A percentile compares a stretch with the other conserved stretches of the same genome.
phyloP scores from a whole-genome alignment of 2,888 invertebrate genomes.

The Lithophane leautieri region DNA sequence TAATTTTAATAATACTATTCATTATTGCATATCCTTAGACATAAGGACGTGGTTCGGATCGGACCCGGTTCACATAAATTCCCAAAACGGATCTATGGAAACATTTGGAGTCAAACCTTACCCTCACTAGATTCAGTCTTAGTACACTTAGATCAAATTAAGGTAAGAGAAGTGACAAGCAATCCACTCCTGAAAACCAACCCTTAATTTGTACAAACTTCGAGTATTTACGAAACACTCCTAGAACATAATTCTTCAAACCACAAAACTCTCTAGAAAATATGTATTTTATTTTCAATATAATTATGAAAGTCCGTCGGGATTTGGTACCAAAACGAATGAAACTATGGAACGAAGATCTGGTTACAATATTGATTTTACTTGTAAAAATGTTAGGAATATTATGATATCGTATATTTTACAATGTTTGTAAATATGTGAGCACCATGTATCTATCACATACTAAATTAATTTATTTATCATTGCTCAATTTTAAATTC shows the following conservation, averaged over 20 bases:
- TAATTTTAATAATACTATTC: not conserved
- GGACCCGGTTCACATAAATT: not conserved
- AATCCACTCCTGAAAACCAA: constrained; percentile 16
- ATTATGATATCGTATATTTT: no score
- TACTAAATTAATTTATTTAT: no score
- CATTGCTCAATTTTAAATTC: no score
- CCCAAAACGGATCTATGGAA: not conserved
- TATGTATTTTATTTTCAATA: constrained; percentile 34
- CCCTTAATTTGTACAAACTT: constrained; percentile 5
- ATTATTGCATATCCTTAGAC: not conserved
- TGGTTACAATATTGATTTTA: no score
- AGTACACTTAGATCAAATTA: not conserved
- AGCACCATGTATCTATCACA: no score
- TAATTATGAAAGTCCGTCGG: not conserved
- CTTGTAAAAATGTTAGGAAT: no score
- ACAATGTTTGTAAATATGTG: no score
- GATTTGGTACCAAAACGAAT: constrained; percentile 12
- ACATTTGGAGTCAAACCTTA: not conserved
- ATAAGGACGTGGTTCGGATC: not conserved
- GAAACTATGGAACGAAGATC: not conserved
- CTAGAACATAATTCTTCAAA: constrained; percentile 15
- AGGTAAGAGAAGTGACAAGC: not conserved
- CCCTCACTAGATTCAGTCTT: not conserved
- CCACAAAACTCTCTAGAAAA: constrained; percentile 17
- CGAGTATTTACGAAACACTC: constrained; percentile 23